Evolutionary conservation across 30 jellyfish, hydroid and myxozoan genomes (phyloP).

Genomic region (Aurelia sp.): DNA sequence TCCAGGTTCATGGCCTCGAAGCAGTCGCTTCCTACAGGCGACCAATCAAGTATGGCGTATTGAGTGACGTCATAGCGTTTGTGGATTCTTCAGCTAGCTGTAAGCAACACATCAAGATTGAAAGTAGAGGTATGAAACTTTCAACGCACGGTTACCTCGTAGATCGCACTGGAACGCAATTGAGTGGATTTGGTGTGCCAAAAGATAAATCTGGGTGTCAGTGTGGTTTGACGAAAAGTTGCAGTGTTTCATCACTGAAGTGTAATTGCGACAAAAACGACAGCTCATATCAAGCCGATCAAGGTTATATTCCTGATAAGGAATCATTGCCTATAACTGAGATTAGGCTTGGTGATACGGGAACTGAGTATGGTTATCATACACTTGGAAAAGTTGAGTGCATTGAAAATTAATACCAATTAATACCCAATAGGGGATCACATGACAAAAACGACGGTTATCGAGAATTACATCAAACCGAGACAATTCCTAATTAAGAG

Average conservation of each 20-base stretch:
- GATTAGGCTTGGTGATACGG: not conserved
- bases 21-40: not conserved
- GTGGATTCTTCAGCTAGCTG: constrained; percentile 28
- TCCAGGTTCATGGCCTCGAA: not conserved
- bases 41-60: not conserved
- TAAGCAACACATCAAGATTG: not conserved
- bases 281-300: not conserved
- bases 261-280: not conserved
- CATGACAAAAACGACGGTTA: too few relatives aligned
- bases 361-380: not conserved
- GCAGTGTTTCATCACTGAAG: too few relatives aligned
- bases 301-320: not conserved
- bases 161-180: too few relatives aligned
- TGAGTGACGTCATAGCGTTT: not conserved
- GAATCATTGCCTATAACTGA: not conserved
- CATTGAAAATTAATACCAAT: not conserved
- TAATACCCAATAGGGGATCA: too few relatives aligned
- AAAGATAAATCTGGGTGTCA: too few relatives aligned
- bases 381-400: not conserved
- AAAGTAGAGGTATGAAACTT: too few relatives aligned
- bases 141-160: too few relatives aligned
- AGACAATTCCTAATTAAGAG: too few relatives aligned
- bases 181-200: too few relatives aligned
- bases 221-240: too few relatives aligned
- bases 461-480: too few relatives aligned